phyloP scores from a whole-genome alignment of 2,888 invertebrate species.

The Spialia ferax region DNA sequence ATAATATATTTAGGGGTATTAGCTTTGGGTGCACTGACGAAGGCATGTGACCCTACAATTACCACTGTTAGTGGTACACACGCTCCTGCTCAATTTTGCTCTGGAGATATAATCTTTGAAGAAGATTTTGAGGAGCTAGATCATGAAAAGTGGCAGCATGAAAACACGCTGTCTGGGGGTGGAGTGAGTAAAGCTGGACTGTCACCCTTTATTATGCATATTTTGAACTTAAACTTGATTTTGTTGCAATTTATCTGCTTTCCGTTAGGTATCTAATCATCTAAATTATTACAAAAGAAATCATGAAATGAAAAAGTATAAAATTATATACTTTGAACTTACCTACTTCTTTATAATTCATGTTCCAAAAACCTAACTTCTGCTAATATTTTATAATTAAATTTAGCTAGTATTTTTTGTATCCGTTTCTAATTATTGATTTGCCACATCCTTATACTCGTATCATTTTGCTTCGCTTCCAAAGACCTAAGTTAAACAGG shows the following conservation, averaged over 20 bases:
- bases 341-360: too few relatives aligned
- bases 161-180: slow-evolving; percentile 87
- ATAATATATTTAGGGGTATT: not conserved
- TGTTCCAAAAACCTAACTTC: too few relatives aligned
- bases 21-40: not conserved
- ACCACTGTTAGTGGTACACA: slow-evolving; percentile 65
- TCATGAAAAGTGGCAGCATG: slow-evolving; percentile 87
- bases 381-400: too few relatives aligned
- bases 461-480: not conserved
- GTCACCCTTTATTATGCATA: too few relatives aligned
- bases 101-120: slow-evolving; percentile 87
- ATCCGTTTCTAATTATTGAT: not conserved
- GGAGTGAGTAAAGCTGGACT: slow-evolving; percentile 76
- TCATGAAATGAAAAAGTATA: too few relatives aligned
- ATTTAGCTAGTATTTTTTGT: not conserved
- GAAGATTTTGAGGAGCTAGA: slow-evolving; percentile 87
- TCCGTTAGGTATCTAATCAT: too few relatives aligned
- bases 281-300: too few relatives aligned
- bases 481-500: not conserved
- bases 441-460: too few relatives aligned
- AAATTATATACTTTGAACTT: too few relatives aligned
- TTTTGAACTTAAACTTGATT: too few relatives aligned
- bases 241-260: too few relatives aligned
- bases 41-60: slow-evolving; percentile 19
- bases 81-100: slow-evolving; percentile 75